phyloP scores from a whole-genome alignment of 2,888 invertebrate species.

The Aspidiotus rigidus region DNA sequence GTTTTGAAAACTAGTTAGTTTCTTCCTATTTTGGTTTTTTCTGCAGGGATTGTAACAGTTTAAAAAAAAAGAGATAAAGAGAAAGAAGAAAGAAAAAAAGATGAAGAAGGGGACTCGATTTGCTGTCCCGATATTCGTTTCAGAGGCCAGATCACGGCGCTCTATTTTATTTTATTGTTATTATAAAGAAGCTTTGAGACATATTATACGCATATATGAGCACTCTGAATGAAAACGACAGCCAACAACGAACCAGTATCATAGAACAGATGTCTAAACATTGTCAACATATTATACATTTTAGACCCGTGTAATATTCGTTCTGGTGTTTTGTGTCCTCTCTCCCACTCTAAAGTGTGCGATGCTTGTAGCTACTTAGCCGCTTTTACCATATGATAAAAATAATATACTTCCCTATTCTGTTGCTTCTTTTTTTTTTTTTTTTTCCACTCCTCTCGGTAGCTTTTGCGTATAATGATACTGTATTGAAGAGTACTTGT shows the following conservation, averaged over 20 bases:
- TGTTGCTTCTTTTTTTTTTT: too few relatives aligned
- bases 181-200: conserved; percentile 32
- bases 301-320: conserved; percentile 22
- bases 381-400: conserved; percentile 12
- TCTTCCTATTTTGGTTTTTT: conserved; percentile 13
- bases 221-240: conserved; percentile 30
- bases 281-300: conserved; percentile 30
- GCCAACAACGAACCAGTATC: conserved; percentile 28
- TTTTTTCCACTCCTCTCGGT: not conserved
- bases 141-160: conserved; percentile 11
- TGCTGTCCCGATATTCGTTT: conserved; percentile 6
- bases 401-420: conserved; percentile 7
- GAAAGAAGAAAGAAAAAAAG: too few relatives aligned
- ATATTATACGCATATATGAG: conserved; percentile 32
- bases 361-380: conserved; percentile 7
- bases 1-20: conserved; percentile 15
- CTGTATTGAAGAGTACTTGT: conserved; percentile 2
- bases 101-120: not conserved
- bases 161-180: conserved; percentile 27
- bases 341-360: not conserved
- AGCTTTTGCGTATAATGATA: conserved; percentile 1
- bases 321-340: conserved; percentile 5
- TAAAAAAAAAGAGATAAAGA: not conserved
- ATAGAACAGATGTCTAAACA: conserved; percentile 33
- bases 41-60: not conserved